A percentile compares a stretch with the other conserved stretches of the same genome.
Conservation (phyloP, 2,797 vertebrate species). For the Macropus fuliginosus region DNA sequence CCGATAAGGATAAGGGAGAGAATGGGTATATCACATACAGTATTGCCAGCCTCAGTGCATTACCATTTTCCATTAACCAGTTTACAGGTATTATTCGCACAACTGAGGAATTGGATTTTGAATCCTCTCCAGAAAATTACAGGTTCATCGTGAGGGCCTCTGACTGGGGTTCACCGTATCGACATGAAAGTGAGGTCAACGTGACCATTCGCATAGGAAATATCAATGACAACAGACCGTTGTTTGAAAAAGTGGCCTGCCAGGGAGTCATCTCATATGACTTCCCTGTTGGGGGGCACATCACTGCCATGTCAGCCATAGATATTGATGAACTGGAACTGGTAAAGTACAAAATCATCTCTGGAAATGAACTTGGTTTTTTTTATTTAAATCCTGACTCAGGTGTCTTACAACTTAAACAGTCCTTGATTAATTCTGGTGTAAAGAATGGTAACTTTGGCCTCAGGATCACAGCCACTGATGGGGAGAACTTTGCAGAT, state of each 20-base stretch:
- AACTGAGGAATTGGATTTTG: slow-evolving; percentile 94
- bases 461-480: slow-evolving; percentile 96
- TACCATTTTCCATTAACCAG: slow-evolving; percentile 96
- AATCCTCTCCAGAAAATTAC: slow-evolving; percentile 94
- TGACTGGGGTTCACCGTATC: slow-evolving; percentile 98
- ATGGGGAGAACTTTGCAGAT: slow-evolving; percentile 96
- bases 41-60: slow-evolving; percentile 91
- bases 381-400: slow-evolving; percentile 97
- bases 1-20: slow-evolving; percentile 94
- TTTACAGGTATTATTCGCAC: slow-evolving; percentile 95
- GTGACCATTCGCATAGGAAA: slow-evolving; percentile 95
- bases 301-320: slow-evolving; percentile 97
- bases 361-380: slow-evolving; percentile 94
- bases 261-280: slow-evolving; percentile 94
- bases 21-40: slow-evolving; percentile 99
- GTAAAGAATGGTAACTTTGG: slow-evolving; percentile 91
- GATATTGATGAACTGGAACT: slow-evolving; percentile 96
- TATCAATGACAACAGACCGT: slow-evolving; percentile 95
- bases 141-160: slow-evolving; percentile 96
- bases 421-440: slow-evolving; percentile 88
- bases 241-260: slow-evolving; percentile 97
- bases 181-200: slow-evolving; percentile 96
- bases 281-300: slow-evolving; percentile 92
- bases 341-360: slow-evolving; percentile 97
- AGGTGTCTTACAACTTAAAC: slow-evolving; percentile 92